Evolutionary conservation across 2,888 invertebrate genomes (phyloP).

Genomic region (Eilema depressum): DNA sequence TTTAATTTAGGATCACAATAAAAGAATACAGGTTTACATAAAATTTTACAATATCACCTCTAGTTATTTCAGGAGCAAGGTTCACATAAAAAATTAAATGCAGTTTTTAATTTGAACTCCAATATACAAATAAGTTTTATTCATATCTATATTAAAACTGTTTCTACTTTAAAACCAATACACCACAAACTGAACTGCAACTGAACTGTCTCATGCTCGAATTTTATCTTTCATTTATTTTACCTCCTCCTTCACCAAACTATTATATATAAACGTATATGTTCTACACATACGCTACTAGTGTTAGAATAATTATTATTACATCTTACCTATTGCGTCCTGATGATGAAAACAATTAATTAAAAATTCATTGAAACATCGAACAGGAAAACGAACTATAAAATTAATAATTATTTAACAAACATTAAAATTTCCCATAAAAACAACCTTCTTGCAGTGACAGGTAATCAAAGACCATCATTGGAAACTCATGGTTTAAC

Average conservation of each 20-base stretch:
- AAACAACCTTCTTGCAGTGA: conserved; percentile 59
- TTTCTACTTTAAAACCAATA: conserved; percentile 36
- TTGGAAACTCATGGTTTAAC: conserved; percentile 65
- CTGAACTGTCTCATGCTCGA: conserved; percentile 34
- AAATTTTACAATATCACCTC: conserved; percentile 64
- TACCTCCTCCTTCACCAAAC: conserved; percentile 36
- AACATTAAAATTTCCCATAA: conserved; percentile 66
- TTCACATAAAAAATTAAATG: conserved; percentile 44
- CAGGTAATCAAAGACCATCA: conserved; percentile 67
- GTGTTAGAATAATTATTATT: conserved; percentile 41
- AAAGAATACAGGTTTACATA: conserved; percentile 61
- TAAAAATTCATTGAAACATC: conserved; percentile 42
- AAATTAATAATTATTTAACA: conserved; percentile 69
- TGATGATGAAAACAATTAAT: conserved; percentile 44
- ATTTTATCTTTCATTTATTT: conserved; percentile 44
- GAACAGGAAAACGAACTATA: conserved; percentile 59
- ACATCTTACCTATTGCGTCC: conserved; percentile 51
- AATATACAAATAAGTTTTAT: conserved; percentile 39
- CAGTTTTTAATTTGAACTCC: conserved; percentile 32
- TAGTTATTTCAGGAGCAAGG: conserved; percentile 44
- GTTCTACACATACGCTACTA: conserved; percentile 42
- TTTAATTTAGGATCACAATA: conserved; percentile 85
- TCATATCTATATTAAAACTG: conserved; percentile 31
- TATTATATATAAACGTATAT: conserved; percentile 38
- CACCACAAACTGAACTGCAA: conserved; percentile 31